A percentile compares a stretch with the other conserved stretches of the same genome.
Evolutionary conservation across 2,797 vertebrate genomes (phyloP).

Genomic region (Lemur catta): DNA sequence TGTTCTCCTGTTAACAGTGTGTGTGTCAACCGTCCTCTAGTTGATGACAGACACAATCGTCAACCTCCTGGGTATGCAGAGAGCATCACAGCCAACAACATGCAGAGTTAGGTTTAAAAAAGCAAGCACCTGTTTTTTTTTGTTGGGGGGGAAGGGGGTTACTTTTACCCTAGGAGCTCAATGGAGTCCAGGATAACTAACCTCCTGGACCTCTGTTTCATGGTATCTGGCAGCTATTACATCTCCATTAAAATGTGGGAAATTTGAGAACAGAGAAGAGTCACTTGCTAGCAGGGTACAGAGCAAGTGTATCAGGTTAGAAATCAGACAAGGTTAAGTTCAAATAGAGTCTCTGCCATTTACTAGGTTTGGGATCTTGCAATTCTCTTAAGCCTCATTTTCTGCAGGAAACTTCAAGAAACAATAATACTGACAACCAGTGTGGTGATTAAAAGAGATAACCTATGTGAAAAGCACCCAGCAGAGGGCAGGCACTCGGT

Average conservation of each 20-base stretch:
- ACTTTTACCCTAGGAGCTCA: neutral
- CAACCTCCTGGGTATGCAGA: neutral
- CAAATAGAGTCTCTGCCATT: neutral
- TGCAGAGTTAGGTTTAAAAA: neutral
- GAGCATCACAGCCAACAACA: neutral
- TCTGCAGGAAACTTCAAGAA: neutral
- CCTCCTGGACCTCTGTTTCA: neutral
- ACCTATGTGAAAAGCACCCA: neutral
- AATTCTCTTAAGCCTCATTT: neutral
- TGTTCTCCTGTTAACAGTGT: neutral
- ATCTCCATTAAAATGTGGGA: neutral
- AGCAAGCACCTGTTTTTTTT: neutral
- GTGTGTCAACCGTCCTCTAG: neutral
- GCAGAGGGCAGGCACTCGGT: neutral
- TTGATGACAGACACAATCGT: neutral
- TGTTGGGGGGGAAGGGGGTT: rapidly evolving
- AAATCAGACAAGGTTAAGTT: neutral
- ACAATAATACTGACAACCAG: neutral
- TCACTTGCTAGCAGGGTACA: neutral
- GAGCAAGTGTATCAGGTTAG: neutral
- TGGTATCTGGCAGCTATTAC: neutral
- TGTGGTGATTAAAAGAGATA: neutral
- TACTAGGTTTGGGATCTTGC: neutral
- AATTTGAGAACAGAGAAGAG: neutral
- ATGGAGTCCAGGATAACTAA: neutral